Conservation (phyloP, 23 tunicate genomes). For the Ciona savignyi region DNA sequence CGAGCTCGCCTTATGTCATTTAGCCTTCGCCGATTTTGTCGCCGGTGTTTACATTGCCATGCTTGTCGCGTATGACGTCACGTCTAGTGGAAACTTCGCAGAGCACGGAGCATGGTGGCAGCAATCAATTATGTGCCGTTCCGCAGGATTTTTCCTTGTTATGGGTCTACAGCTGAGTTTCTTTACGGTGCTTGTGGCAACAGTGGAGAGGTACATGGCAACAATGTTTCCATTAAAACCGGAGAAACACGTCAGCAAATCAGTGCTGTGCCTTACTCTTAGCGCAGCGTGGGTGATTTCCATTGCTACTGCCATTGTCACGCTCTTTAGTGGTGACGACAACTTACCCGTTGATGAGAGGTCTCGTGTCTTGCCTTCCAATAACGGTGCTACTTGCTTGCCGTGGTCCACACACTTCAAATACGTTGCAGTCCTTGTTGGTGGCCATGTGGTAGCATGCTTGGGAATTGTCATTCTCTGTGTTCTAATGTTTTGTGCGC, state of each 20-base stretch:
- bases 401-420: conserved; percentile 80
- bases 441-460: conserved; percentile 29
- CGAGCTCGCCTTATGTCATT: conserved; percentile 54
- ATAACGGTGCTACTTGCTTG: conserved; percentile 68
- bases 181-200: conserved; percentile 47
- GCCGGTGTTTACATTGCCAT: conserved; percentile 41
- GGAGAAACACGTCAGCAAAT: conserved; percentile 50
- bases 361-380: conserved; percentile 25
- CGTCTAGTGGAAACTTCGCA: conserved; percentile 36
- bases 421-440: conserved; percentile 36
- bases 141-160: conserved; percentile 62
- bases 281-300: conserved; percentile 60
- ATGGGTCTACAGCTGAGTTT: conserved; percentile 65
- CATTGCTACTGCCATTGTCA: conserved; percentile 50
- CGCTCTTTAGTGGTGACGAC: conserved; percentile 47
- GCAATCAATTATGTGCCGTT: conserved; percentile 45
- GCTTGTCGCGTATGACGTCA: conserved; percentile 42
- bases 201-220: conserved; percentile 73
- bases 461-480: conserved; percentile 28
- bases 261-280: conserved; percentile 25
- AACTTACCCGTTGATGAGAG: background rate
- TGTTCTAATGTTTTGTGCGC: conserved; percentile 46
- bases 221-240: conserved; percentile 62
- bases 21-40: conserved; percentile 53
- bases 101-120: conserved; percentile 79